phyloP scores from a whole-genome alignment of 2,888 invertebrate species.

The Trachelus stipa region DNA sequence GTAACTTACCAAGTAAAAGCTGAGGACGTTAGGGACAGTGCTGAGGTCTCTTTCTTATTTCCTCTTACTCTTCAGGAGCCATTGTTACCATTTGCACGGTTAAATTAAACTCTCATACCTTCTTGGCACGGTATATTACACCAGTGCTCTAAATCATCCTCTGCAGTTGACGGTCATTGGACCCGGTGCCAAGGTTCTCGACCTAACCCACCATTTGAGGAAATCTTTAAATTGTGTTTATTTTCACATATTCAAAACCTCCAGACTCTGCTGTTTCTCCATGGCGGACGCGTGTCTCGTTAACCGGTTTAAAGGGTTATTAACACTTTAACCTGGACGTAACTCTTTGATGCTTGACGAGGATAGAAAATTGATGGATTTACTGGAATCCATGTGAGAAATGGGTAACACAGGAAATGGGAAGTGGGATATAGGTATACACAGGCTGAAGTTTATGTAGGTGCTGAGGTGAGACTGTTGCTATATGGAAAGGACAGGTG shows the following conservation, averaged over 20 bases:
- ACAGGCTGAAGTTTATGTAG: conserved; percentile 13
- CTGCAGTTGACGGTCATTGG: neutral
- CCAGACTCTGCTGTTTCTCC: too few species aligned
- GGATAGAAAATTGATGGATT: neutral
- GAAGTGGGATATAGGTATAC: neutral
- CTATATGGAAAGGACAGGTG: conserved; percentile 55
- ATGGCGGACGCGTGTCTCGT: too few species aligned
- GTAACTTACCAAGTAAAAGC: neutral
- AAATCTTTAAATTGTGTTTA: too few species aligned
- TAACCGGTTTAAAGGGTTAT: too few species aligned
- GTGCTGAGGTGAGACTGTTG: conserved; percentile 48
- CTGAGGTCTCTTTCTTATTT: neutral
- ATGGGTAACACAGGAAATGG: too few species aligned
- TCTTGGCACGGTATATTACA: neutral
- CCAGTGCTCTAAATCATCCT: neutral
- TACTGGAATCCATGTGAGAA: neutral
- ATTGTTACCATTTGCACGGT: neutral
- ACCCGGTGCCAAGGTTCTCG: neutral
- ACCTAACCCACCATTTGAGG: too few species aligned
- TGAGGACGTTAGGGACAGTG: neutral
- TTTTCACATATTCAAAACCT: too few species aligned
- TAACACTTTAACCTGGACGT: too few species aligned
- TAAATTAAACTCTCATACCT: neutral
- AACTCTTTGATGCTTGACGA: neutral
- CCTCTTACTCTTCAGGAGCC: neutral